Evolutionary conservation across 1,140 invertebrate species (phyloP).

Genomic region (Archivesica marissinica): DNA sequence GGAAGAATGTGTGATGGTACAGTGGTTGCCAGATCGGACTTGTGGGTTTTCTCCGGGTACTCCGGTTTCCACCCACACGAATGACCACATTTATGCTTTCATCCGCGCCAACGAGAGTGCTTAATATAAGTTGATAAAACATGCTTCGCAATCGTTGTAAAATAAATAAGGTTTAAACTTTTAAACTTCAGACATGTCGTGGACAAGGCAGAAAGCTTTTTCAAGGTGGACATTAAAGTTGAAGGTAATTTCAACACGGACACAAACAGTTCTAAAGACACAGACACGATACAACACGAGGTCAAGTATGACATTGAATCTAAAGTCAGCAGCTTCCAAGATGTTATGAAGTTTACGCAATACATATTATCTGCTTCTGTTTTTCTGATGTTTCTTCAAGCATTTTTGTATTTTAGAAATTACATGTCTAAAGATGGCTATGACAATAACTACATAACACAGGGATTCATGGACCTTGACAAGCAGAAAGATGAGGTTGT

Average conservation of each 20-base stretch:
- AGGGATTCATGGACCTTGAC: conserved; percentile 47
- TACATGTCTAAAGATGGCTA: conserved; percentile 55
- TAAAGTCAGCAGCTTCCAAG: neutral
- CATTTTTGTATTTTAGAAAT: conserved; percentile 43
- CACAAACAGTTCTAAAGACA: conserved; percentile 1
- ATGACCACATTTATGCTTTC: neutral
- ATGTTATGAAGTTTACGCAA: neutral
- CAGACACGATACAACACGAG: neutral
- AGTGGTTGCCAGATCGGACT: neutral
- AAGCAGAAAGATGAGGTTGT: conserved; percentile 3
- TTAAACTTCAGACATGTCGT: conserved; percentile 4
- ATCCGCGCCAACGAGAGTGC: neutral
- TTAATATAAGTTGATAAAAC: neutral
- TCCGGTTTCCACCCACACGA: neutral
- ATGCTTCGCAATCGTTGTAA: too few species aligned
- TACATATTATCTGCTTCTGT: conserved; percentile 40
- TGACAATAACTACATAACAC: conserved; percentile 62
- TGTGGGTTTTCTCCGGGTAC: neutral
- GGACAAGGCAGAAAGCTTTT: neutral
- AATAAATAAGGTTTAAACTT: neutral
- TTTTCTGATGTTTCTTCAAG: conserved; percentile 46
- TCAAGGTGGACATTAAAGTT: neutral
- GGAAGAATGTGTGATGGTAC: neutral
- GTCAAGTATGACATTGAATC: conserved; percentile 16
- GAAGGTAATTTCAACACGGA: neutral